phyloP scores from a whole-genome alignment of 2,797 vertebrate species.

The Amphiprion clarkii region DNA sequence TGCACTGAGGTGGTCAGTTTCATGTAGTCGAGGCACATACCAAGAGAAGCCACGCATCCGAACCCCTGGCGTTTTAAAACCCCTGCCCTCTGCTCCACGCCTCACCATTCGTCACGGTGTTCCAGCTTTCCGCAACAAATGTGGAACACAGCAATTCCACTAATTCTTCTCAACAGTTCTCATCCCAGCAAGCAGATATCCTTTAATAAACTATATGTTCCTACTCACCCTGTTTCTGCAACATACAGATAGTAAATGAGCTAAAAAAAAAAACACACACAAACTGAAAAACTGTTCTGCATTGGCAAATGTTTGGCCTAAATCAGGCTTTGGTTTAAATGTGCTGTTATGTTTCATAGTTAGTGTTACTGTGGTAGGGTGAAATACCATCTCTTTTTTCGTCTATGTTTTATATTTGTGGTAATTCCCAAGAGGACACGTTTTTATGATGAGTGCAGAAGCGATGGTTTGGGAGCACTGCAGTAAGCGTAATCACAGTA shows the following conservation, averaged over 20 bases:
- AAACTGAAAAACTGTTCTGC: slow-evolving; percentile 10
- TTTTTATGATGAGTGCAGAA: slow-evolving; percentile 28
- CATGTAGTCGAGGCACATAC: slow-evolving; percentile 44
- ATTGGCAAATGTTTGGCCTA: slow-evolving; percentile 11
- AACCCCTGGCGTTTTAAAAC: slow-evolving; percentile 57
- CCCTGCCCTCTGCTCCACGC: slow-evolving; percentile 27
- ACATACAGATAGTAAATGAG: slow-evolving; percentile 35
- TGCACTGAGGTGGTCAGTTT: slow-evolving; percentile 38
- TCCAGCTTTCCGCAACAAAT: slow-evolving; percentile 45
- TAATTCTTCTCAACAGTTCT: slow-evolving; percentile 54
- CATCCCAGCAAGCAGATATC: slow-evolving; percentile 20
- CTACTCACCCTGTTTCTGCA: slow-evolving; percentile 24
- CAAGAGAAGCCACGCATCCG: slow-evolving; percentile 42
- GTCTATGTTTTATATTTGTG: slow-evolving; percentile 12
- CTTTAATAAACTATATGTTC: slow-evolving; percentile 31
- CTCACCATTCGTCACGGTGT: slow-evolving; percentile 50
- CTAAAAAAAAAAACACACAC: slow-evolving; percentile 2
- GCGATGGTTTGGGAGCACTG: slow-evolving; percentile 20
- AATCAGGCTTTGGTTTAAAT: slow-evolving; percentile 14
- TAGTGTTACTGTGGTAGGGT: slow-evolving; percentile 5
- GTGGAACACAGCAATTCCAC: slow-evolving; percentile 40
- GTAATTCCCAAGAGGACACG: not conserved
- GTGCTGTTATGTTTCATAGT: slow-evolving; percentile 20
- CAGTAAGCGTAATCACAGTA: slow-evolving; percentile 35
- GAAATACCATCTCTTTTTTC: slow-evolving; percentile 10